phyloP scores from a whole-genome alignment of 2,797 vertebrate genomes.

The Malacoctenus gilli region DNA sequence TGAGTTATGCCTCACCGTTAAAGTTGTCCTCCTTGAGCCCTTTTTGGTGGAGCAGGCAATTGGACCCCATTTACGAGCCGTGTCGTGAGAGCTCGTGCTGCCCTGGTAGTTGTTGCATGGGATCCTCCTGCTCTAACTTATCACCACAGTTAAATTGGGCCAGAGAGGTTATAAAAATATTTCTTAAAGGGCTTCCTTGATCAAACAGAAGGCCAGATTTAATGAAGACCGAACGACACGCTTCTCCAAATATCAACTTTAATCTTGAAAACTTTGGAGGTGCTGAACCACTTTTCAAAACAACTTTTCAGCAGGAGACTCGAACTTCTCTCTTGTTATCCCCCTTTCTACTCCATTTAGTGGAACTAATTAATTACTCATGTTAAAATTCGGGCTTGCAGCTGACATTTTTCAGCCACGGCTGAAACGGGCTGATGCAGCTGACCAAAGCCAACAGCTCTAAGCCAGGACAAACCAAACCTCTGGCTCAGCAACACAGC shows the following conservation, averaged over 20 bases:
- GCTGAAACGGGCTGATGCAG: conserved; percentile 44
- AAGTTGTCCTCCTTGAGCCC: conserved; percentile 35
- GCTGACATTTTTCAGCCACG: conserved; percentile 59
- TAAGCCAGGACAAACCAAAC: conserved; percentile 50
- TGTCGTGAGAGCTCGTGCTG: conserved; percentile 29
- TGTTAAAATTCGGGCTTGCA: conserved; percentile 20
- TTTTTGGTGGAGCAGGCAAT: too few species aligned
- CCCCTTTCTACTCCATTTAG: conserved; percentile 31
- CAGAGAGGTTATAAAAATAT: conserved; percentile 41
- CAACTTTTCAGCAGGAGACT: conserved; percentile 21
- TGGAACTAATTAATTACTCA: conserved; percentile 33
- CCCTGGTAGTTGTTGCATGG: conserved; percentile 47
- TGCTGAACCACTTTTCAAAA: conserved; percentile 19
- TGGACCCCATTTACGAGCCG: conserved; percentile 29
- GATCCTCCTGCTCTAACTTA: conserved; percentile 45
- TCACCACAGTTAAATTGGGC: conserved; percentile 53
- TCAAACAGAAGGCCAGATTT: conserved; percentile 55
- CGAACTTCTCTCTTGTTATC: conserved; percentile 15
- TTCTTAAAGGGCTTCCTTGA: conserved; percentile 38
- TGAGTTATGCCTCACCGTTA: conserved; percentile 46
- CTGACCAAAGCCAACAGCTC: conserved; percentile 45
- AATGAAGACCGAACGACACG: conserved; percentile 41
- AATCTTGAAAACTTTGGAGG: conserved; percentile 15
- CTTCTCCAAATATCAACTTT: conserved; percentile 33
- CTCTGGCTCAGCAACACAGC: conserved; percentile 65